Evolutionary conservation across 1,140 invertebrate species (phyloP), one percentile per base, ranked within the genome.

Genomic region (Cardiocondyla obscurior): DNA sequence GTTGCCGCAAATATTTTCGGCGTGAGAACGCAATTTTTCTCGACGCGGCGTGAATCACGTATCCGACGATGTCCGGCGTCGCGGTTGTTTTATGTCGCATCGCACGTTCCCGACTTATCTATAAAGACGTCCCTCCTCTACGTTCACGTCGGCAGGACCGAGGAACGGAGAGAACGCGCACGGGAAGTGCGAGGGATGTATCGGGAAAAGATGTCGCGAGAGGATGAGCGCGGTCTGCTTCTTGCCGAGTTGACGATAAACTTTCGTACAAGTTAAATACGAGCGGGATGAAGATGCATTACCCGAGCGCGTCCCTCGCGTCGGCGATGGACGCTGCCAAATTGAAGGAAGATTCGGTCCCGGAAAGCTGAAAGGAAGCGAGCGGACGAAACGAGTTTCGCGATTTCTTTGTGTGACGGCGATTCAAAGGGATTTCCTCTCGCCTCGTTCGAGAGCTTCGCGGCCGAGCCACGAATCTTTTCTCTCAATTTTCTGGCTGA

Each of bases 221-320:
- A n/a, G 58, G 49, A 62, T 62, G 60, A 44, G 49, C 28, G 25
- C 58, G 84, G 86, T n/a, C 57, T 62, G 85, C 74, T 89, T 90
- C 90, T 90, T 90, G 89, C 74, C 77, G 84, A 92, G 87, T 91
- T 88, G 89, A 92, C 90, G 89, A 91, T 91, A 91, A 93, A 92
- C 89, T 93, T 92, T 92, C 85, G 88, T 90, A 91, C 89, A 91
- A 93, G 91, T 93, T 93, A 91, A 92, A 92, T 89, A 92, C 84
- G 73, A 83, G 76, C 84, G 67, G 84, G 90, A 92, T 91, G 90
- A 92, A 92, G 83, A 82, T 85, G 85, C 82, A 88, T 88, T 87
- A 77, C 65, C 28, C 64, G 60, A 3, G 44, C 62, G 65, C 82
- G 65, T 62, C 30, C 44, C 44, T 62, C 60, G 39, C 46, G 44